phyloP scores from a whole-genome alignment of 2,113 vertebrate species.

The Phyllostomus hastatus region DNA sequence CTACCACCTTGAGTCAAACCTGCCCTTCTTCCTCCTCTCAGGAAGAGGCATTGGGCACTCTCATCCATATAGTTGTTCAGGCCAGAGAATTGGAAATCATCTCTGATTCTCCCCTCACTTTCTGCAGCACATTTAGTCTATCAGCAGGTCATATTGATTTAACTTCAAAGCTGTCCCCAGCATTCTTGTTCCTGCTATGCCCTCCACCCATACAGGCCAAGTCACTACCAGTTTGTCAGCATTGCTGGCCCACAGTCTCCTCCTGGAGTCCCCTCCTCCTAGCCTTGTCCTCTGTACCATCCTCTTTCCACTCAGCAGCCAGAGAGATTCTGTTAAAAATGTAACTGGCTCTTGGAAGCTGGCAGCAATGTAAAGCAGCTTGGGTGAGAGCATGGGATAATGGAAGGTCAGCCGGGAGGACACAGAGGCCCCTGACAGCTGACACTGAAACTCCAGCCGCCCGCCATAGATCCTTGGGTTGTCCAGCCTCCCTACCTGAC shows the following conservation, averaged over 20 bases:
- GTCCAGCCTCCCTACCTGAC: too few species aligned
- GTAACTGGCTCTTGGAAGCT: not conserved
- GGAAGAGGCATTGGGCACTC: too few species aligned
- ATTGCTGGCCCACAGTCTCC: not conserved
- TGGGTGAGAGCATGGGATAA: not conserved
- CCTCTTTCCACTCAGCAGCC: not conserved
- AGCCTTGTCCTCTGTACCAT: not conserved
- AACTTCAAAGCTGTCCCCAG: not conserved
- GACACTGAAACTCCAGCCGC: not conserved
- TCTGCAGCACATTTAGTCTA: not conserved
- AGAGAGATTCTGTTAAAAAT: not conserved
- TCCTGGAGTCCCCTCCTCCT: not conserved
- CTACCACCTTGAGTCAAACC: not conserved
- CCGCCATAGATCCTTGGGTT: not conserved
- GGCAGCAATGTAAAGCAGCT: not conserved
- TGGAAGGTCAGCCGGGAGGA: not conserved
- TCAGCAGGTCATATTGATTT: not conserved
- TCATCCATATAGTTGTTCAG: too few species aligned
- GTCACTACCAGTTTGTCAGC: not conserved
- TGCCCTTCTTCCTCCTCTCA: not conserved
- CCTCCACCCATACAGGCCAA: not conserved
- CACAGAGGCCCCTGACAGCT: not conserved
- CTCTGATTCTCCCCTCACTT: not conserved
- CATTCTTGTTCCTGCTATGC: not conserved
- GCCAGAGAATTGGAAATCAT: not conserved